phyloP scores from a whole-genome alignment of 2,888 invertebrate species.

The Sympetrum striolatum region DNA sequence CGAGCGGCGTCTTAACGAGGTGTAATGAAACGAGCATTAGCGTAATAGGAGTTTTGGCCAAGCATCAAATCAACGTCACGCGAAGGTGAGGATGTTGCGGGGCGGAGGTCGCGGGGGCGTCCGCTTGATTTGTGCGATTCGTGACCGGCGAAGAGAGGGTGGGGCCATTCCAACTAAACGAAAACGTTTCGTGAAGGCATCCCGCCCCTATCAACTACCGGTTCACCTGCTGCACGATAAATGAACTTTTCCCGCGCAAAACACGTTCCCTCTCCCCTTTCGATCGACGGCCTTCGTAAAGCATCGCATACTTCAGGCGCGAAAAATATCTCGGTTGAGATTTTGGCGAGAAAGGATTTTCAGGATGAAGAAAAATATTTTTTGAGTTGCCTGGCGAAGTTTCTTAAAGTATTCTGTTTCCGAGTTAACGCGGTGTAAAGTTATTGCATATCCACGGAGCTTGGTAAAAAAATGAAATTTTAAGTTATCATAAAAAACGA shows the following conservation, averaged over 20 bases:
- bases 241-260: neutral
- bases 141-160: neutral
- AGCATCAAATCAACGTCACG: neutral
- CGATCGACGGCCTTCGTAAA: neutral
- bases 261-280: neutral
- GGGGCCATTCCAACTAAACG: neutral
- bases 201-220: neutral
- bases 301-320: too few species aligned
- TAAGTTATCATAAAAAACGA: too few species aligned
- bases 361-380: too few species aligned
- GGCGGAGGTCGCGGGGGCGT: neutral
- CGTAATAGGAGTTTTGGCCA: neutral
- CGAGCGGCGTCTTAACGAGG: neutral
- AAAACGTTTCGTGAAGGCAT: neutral
- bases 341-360: too few species aligned
- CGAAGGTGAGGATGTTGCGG: neutral
- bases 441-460: too few species aligned
- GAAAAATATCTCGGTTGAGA: too few species aligned
- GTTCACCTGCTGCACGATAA: neutral
- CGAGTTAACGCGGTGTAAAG: neutral
- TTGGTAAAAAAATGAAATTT: too few species aligned
- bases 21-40: neutral
- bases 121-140: neutral
- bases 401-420: neutral
- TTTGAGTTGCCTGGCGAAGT: neutral